Conservation (phyloP, 1,140 invertebrate species). For the Asobara japonica region DNA sequence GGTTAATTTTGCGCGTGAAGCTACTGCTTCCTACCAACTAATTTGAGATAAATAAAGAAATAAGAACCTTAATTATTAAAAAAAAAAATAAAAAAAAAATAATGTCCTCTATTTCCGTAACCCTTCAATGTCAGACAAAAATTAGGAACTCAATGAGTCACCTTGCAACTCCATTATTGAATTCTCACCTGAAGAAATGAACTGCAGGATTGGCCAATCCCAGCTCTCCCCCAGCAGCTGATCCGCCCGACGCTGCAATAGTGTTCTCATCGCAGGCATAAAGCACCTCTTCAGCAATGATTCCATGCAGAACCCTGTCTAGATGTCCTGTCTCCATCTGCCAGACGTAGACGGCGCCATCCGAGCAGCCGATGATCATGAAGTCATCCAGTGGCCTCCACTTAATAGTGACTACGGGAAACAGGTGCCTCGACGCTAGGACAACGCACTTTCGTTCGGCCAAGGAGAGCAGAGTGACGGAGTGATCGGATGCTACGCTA, state of each 20-base stretch:
- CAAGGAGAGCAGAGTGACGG: slow-evolving; percentile 92
- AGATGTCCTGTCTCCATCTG: slow-evolving; percentile 99
- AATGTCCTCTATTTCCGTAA: no score
- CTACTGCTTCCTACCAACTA: no score
- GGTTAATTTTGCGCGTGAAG: no score
- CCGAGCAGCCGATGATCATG: slow-evolving; percentile 96
- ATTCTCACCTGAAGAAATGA: slow-evolving; percentile 84
- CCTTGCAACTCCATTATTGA: no score
- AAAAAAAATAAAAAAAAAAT: no score
- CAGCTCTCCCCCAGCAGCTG: slow-evolving; percentile 73
- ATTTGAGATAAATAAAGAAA: no score
- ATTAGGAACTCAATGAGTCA: no score
- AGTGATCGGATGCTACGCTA: slow-evolving; percentile 97
- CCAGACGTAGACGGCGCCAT: slow-evolving; percentile 98
- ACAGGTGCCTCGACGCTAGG: slow-evolving; percentile 94
- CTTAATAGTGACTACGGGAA: slow-evolving; percentile 95
- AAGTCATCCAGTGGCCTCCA: slow-evolving; percentile 98
- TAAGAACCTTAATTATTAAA: no score
- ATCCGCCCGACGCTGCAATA: slow-evolving; percentile 67
- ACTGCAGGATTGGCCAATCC: slow-evolving; percentile 92
- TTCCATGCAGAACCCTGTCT: slow-evolving; percentile 93
- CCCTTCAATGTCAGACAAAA: no score
- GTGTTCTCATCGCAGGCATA: slow-evolving; percentile 93
- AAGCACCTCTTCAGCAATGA: slow-evolving; percentile 95
- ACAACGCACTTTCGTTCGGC: slow-evolving; percentile 95